Conservation (phyloP, 1,140 invertebrate species). For the Procambarus clarkii region DNA sequence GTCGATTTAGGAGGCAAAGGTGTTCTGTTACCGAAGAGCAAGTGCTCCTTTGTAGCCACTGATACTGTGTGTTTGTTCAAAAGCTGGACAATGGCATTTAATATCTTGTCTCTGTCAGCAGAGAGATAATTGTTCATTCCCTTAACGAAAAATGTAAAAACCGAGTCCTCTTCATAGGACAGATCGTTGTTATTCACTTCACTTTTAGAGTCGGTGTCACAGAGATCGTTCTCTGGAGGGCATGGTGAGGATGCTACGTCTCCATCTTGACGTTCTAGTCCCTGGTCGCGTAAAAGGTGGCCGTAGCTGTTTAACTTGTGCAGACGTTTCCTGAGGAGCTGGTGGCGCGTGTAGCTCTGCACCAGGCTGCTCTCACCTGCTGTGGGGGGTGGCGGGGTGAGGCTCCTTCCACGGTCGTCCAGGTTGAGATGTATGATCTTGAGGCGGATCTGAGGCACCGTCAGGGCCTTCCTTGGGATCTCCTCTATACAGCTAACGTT, state of each 20-base stretch:
- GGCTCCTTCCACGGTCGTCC: conserved; percentile 36
- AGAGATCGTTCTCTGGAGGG: not conserved
- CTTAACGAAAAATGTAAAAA: conserved; percentile 31
- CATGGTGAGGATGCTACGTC: not conserved
- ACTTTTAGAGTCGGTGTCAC: not conserved
- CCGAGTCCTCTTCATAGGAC: not conserved
- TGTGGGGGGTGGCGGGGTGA: conserved; percentile 9
- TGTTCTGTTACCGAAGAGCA: conserved; percentile 7
- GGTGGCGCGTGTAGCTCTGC: conserved; percentile 5
- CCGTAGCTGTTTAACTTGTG: conserved; percentile 35
- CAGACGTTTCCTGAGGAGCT: not conserved
- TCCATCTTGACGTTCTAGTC: not conserved
- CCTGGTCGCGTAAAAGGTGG: not conserved
- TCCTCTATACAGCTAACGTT: conserved; percentile 44
- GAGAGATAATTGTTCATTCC: conserved; percentile 29
- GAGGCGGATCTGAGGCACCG: conserved; percentile 43
- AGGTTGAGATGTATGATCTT: conserved; percentile 57
- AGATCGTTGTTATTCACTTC: not conserved
- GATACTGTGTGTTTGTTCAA: conserved; percentile 46
- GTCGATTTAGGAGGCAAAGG: not conserved
- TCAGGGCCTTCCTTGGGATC: conserved; percentile 29
- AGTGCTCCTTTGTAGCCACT: conserved; percentile 33
- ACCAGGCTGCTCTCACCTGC: not conserved
- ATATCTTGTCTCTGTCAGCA: conserved; percentile 29
- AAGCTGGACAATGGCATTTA: conserved; percentile 18